Evolutionary conservation across 1,140 invertebrate genomes (phyloP).

Genomic region (Paralvinella palmiformis): DNA sequence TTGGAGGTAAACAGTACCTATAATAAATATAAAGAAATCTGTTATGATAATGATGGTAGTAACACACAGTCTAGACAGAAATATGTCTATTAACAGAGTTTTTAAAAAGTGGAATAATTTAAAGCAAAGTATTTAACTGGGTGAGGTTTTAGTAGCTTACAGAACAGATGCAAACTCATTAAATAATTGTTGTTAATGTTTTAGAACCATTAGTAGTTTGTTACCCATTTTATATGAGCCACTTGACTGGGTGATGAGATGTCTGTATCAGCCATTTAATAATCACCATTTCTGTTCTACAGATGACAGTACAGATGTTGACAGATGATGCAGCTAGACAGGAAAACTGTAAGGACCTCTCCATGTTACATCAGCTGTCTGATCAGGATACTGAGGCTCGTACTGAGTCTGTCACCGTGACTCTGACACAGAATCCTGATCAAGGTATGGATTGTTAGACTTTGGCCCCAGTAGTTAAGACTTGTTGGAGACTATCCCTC

Average conservation of each 20-base stretch:
- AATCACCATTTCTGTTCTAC: constrained; percentile 10
- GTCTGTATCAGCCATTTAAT: not conserved
- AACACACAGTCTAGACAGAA: not conserved
- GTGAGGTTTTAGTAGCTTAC: no score
- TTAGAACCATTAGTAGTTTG: not conserved
- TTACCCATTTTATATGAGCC: not conserved
- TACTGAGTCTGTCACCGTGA: constrained; percentile 47
- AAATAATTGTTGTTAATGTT: no score
- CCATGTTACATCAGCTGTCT: constrained; percentile 2
- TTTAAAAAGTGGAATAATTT: no score
- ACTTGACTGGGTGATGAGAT: not conserved
- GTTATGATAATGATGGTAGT: not conserved
- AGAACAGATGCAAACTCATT: no score
- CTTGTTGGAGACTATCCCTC: constrained; percentile 36
- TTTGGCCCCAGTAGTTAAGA: no score
- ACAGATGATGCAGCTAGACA: constrained; percentile 8
- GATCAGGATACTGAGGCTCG: constrained; percentile 20
- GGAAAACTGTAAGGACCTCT: constrained; percentile 14
- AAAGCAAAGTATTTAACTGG: no score
- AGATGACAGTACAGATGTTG: constrained; percentile 41
- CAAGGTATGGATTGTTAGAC: no score
- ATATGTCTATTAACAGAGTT: no score
- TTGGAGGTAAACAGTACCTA: no score
- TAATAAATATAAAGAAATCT: no score
- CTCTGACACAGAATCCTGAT: constrained; percentile 43